Evolutionary conservation across 2,113 vertebrate species (phyloP), one percentile per base, ranked within the genome.

Genomic region (Numenius arquata): DNA sequence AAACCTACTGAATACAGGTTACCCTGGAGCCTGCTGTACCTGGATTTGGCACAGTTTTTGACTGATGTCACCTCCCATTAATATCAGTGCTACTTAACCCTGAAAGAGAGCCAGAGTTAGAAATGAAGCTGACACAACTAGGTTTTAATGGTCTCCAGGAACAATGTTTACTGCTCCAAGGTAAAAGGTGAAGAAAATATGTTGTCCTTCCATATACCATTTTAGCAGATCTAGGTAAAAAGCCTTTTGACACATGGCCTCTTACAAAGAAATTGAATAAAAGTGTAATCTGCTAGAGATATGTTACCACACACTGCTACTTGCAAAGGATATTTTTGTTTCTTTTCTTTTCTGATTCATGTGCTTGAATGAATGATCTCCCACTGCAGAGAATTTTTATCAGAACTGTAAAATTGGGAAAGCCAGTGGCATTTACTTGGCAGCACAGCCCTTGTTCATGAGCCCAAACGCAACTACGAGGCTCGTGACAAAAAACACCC

Each of bases 101-200:
- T 85, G 91, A 85, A 81, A 76, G 70, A 76, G 45, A 52, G 92
- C 82, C 87, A 65, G 92, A 71, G 75, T 55, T 89, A 48, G 61
- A 89, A 93, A 85, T 38, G 85, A 61, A 79, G 86, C 86, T 74
- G 80, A 89, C 80, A 93, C 86, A 85, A 74, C 85, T 68, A 74
- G 86, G 61, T 85, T 89, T 93, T 93, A 89, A 89, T 85, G 74
- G 86, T 85, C 86, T 74, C 67, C 56, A 90, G 78, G 65, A 83
- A 8, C 85, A 85, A 43, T 47, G 78, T 91, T 96, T 90, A 94
- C 85, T 94, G 85, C 94, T 93, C 61, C 22, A 52, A 88, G 91
- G 79, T 56, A 92, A 96, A 93, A 96, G 89, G 87, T 88, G 81
- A 89, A 92, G 63, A 72, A 93, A 95, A 83, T 80, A 77, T 26